Base-by-base conservation (phyloP, 2,888 invertebrate species). In the Pristionchus exspectatus region DNA sequence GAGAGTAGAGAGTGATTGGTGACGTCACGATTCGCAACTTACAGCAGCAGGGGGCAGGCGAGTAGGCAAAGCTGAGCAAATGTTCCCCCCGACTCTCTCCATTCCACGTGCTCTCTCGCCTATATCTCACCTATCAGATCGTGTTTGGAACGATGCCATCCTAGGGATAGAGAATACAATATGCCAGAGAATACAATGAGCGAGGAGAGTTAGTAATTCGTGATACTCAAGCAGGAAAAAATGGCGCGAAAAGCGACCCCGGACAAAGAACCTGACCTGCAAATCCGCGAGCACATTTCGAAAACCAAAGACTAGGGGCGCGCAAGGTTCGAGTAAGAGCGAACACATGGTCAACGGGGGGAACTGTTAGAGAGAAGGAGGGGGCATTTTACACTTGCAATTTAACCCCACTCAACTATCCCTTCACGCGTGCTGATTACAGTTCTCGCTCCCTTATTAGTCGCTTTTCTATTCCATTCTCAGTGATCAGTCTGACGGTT, bases 1-100 rank as follows among this genome's bases (percentile, higher is more conserved):
- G 74, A 24, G 81, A 81, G 81, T 81, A 54, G 81, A 81, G 81
- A 81, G 81, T 81, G 81, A 81, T 81, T 81, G 44, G 81, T 81
- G 50, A 81, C 54, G 50, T 74, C 30, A 72, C 66, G 7, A 72
- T 4, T 1, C 30, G n/a, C 24, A n/a, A 72, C 30, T 72, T 33
- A 30, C 69, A 72, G 69, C 30, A 12, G 59, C 18, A 56, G 4
- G 18, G 56, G 18, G 56, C 18, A 1, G 2, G 7, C 16, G 66
- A 66, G 66, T n/a, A 24, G 66, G 66, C 21, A n/a, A 66, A 24
- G 18, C 7, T 56, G 56, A 56, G 63, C 21, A n/a, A 24, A 63
- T 63, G 3, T 4, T 21, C 24, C n/a, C 63, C 4, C 24, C 21
- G 24, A 56, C 21, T 18, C n/a, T 63, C 63, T 63, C 63, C 63